phyloP scores from a whole-genome alignment of 2,888 invertebrate genomes.

The Anorthoa munda region DNA sequence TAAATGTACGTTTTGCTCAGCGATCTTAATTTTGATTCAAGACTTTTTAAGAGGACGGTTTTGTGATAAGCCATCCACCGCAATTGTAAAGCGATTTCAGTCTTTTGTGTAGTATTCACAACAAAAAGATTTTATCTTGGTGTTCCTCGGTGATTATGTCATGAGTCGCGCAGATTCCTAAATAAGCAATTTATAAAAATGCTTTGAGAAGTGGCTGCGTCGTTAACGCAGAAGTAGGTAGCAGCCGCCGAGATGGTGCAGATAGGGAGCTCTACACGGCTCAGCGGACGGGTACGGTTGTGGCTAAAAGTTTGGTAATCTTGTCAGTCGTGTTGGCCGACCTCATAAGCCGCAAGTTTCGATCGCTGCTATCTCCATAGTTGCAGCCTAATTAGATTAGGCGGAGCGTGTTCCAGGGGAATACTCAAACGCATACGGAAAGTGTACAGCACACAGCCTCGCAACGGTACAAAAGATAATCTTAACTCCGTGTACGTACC shows the following conservation, averaged over 20 bases:
- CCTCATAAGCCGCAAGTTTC: constrained; percentile 80
- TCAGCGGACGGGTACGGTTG: constrained; percentile 59
- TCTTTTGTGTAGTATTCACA: constrained; percentile 75
- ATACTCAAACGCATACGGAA: constrained; percentile 65
- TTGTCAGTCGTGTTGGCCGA: constrained; percentile 78
- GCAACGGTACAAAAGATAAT: constrained; percentile 69
- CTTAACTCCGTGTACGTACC: constrained; percentile 54
- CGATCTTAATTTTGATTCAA: constrained; percentile 69
- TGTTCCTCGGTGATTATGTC: constrained; percentile 75
- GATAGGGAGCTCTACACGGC: constrained; percentile 56
- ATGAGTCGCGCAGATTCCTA: constrained; percentile 71
- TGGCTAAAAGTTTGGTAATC: constrained; percentile 81
- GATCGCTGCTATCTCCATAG: constrained; percentile 79
- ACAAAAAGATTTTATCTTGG: constrained; percentile 80
- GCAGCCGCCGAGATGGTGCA: constrained; percentile 51
- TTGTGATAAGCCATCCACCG: constrained; percentile 71
- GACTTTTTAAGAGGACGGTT: constrained; percentile 69
- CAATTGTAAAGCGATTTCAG: constrained; percentile 76
- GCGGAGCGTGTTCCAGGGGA: constrained; percentile 72
- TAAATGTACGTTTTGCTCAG: constrained; percentile 55
- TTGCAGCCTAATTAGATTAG: constrained; percentile 84
- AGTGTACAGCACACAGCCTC: constrained; percentile 67
- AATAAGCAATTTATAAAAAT: constrained; percentile 75
- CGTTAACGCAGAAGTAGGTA: constrained; percentile 56
- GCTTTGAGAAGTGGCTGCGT: constrained; percentile 61